Evolutionary conservation across 2,888 invertebrate genomes (phyloP).

Genomic region (Atrina japonica): DNA sequence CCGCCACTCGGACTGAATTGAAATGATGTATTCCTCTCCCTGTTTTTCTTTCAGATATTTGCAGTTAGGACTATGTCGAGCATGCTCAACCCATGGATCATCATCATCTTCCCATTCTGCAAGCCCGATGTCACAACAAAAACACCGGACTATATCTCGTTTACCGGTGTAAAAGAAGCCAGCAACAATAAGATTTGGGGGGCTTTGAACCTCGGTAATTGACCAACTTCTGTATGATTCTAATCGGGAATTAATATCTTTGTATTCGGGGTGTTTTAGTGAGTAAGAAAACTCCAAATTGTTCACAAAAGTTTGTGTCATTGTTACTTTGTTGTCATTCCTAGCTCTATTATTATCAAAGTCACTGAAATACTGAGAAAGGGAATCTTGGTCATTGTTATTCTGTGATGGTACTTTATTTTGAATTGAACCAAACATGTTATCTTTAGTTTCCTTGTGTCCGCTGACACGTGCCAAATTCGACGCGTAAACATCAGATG

Average conservation of each 20-base stretch:
- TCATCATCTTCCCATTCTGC: constrained; percentile 41
- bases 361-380: too few relatives aligned
- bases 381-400: too few relatives aligned
- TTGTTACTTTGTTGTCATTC: too few relatives aligned
- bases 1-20: constrained; percentile 36
- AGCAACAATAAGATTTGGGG: background rate
- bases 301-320: too few relatives aligned
- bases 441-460: too few relatives aligned
- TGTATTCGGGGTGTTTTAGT: constrained; percentile 13
- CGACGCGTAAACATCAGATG: too few relatives aligned
- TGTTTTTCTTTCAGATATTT: constrained; percentile 33
- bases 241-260: constrained; percentile 7
- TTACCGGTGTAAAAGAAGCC: constrained; percentile 32
- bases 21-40: constrained; percentile 39
- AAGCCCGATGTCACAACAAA: constrained; percentile 43
- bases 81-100: constrained; percentile 41
- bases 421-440: too few relatives aligned
- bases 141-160: constrained; percentile 41
- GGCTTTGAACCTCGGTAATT: background rate
- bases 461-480: too few relatives aligned
- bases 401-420: too few relatives aligned
- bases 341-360: too few relatives aligned
- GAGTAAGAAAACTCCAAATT: constrained; percentile 10
- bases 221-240: constrained; percentile 9
- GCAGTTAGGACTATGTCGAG: constrained; percentile 41